These are phyloP conservation scores for Mungos mungo DNA, from an alignment of 2,113 vertebrate species.

Conservation along the genomic window DNA sequence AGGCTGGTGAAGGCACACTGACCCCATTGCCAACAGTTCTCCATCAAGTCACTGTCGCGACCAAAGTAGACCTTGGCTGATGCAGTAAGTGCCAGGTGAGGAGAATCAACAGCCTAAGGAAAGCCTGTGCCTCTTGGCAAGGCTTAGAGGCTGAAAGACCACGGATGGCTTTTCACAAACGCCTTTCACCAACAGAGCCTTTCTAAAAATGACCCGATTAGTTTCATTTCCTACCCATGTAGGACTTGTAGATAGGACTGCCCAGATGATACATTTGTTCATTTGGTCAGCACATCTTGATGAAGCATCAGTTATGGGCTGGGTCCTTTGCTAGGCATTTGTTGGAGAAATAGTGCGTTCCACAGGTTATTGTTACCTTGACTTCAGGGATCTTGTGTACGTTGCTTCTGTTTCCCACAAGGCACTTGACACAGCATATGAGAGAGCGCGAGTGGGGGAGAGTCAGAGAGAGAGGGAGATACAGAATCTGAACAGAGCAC, in stretches of 20 bases:
- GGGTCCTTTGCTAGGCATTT: background rate
- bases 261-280: background rate
- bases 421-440: background rate
- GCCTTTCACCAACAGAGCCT: background rate
- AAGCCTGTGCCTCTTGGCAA: background rate
- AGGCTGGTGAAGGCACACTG: background rate
- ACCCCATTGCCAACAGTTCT: background rate
- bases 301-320: background rate
- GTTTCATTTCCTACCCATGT: background rate
- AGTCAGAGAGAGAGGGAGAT: no score
- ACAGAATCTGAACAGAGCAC: no score
- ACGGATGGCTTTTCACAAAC: background rate
- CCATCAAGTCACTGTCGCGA: background rate
- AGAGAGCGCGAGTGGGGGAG: no score
- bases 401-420: background rate
- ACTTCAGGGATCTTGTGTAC: background rate
- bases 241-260: background rate
- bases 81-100: background rate
- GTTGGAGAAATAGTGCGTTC: background rate
- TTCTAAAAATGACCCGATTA: background rate
- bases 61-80: background rate
- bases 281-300: constrained; percentile 2
- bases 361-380: background rate
- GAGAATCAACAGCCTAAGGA: background rate
- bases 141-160: background rate